These are phyloP conservation scores for Hafferia zeledoni DNA, from an alignment of 2,797 vertebrate genomes.

Conservation along the genomic window DNA sequence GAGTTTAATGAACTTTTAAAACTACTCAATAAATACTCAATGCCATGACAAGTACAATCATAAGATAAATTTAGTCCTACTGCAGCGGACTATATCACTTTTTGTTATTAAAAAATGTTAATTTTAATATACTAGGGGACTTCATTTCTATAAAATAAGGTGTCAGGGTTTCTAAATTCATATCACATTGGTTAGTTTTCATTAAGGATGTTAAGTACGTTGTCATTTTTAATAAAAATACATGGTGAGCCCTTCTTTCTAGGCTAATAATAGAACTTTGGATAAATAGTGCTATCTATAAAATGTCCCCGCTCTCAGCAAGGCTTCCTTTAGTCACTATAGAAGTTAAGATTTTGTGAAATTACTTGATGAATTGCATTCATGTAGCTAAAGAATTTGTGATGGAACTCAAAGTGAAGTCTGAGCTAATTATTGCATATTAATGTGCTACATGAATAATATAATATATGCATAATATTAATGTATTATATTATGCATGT, in stretches of 20 bases:
- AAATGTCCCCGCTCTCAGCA: slow-evolving; percentile 46
- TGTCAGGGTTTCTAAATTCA: slow-evolving; percentile 28
- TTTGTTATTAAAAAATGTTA: slow-evolving; percentile 79
- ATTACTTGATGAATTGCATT: slow-evolving; percentile 37
- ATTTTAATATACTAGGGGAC: slow-evolving; percentile 74
- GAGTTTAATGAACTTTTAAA: slow-evolving; percentile 85
- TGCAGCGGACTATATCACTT: slow-evolving; percentile 70
- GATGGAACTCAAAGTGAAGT: not conserved
- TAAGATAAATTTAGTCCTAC: slow-evolving; percentile 71
- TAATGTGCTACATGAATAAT: not conserved
- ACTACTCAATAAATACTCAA: slow-evolving; percentile 79
- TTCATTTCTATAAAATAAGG: slow-evolving; percentile 72
- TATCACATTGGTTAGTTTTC: slow-evolving; percentile 45
- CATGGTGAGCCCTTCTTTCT: slow-evolving; percentile 1
- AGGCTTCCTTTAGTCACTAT: not conserved
- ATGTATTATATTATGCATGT: not conserved
- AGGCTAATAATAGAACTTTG: slow-evolving; percentile 58
- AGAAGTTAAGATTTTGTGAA: not conserved
- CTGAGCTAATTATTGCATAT: not conserved
- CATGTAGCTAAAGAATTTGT: not conserved
- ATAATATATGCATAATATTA: not conserved
- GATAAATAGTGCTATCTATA: slow-evolving; percentile 38
- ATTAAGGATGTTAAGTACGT: slow-evolving; percentile 60
- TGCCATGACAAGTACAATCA: slow-evolving; percentile 73
- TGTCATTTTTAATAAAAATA: slow-evolving; percentile 68